phyloP scores from a whole-genome alignment of 2,888 invertebrate genomes.

The Chrysotoxum bicinctum region DNA sequence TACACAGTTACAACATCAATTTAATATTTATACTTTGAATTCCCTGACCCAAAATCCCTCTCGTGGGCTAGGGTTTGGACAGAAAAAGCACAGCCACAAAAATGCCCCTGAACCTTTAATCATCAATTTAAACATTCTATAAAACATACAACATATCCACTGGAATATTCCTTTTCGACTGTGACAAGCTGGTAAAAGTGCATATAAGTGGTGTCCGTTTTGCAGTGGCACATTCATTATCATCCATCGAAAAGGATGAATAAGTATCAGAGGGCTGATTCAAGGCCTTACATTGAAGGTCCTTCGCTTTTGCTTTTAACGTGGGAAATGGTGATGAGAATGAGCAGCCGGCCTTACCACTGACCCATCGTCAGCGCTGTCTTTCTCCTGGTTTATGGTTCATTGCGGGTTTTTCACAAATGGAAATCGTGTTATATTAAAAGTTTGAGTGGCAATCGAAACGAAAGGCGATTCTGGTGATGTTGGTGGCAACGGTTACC shows the following conservation, averaged over 20 bases:
- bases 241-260: slow-evolving; percentile 57
- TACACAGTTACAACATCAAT: neutral
- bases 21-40: slow-evolving; percentile 21
- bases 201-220: slow-evolving; percentile 8
- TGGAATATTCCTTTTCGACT: slow-evolving; percentile 12
- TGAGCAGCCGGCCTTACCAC: neutral
- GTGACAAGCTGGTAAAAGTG: slow-evolving; percentile 17
- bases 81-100: neutral
- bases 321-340: neutral
- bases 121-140: slow-evolving; percentile 41
- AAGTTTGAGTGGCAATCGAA: slow-evolving; percentile 53
- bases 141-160: slow-evolving; percentile 5
- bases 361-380: neutral
- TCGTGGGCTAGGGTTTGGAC: neutral
- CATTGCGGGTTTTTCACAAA: slow-evolving; percentile 20
- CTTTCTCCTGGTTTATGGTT: neutral
- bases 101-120: slow-evolving; percentile 38
- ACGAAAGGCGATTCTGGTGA: slow-evolving; percentile 25
- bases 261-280: slow-evolving; percentile 32
- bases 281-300: slow-evolving; percentile 21
- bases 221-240: slow-evolving; percentile 43
- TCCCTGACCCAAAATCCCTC: neutral
- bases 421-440: slow-evolving; percentile 44
- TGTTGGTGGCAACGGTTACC: neutral
- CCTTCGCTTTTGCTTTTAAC: neutral